Percentiles rank a stretch among this genome's conserved stretches.
phyloP scores from a whole-genome alignment of 2,113 vertebrate species.

The Bujurquina vittata region DNA sequence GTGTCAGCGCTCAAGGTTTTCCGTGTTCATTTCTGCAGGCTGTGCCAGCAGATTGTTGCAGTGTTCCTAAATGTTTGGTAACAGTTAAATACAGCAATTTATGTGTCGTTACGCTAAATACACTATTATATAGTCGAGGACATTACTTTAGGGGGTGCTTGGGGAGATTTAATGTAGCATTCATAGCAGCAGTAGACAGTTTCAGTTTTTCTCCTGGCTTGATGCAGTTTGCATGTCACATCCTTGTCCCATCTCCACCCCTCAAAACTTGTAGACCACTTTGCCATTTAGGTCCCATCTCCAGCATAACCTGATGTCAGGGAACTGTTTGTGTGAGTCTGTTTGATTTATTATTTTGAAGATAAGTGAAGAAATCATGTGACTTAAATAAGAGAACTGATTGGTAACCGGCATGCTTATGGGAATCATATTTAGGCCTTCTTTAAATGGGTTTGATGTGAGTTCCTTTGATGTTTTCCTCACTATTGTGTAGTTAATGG shows the following conservation, averaged over 20 bases:
- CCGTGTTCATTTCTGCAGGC: not conserved
- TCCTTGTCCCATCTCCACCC: not conserved
- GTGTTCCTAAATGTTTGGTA: not conserved
- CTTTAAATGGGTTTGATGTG: not conserved
- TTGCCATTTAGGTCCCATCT: not conserved
- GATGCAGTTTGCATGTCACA: not conserved
- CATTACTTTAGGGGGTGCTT: not conserved
- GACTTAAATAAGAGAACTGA: too few species aligned
- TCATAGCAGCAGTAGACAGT: not conserved
- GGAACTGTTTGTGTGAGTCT: too few species aligned
- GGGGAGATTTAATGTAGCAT: not conserved
- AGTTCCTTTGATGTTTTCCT: not conserved
- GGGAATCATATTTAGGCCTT: not conserved
- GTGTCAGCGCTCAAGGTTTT: not conserved
- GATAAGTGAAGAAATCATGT: too few species aligned
- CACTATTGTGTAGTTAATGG: not conserved
- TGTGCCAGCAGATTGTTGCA: accelerated
- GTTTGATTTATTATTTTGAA: too few species aligned
- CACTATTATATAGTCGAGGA: not conserved
- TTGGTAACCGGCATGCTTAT: not conserved
- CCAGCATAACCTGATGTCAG: too few species aligned
- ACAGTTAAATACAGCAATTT: not conserved
- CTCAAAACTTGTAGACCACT: not conserved
- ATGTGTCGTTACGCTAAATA: accelerated
- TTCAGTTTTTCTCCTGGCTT: not conserved